Evolutionary conservation across 30 jellyfish, hydroid and myxozoan species (phyloP).

Genomic region (Pelagia noctiluca): DNA sequence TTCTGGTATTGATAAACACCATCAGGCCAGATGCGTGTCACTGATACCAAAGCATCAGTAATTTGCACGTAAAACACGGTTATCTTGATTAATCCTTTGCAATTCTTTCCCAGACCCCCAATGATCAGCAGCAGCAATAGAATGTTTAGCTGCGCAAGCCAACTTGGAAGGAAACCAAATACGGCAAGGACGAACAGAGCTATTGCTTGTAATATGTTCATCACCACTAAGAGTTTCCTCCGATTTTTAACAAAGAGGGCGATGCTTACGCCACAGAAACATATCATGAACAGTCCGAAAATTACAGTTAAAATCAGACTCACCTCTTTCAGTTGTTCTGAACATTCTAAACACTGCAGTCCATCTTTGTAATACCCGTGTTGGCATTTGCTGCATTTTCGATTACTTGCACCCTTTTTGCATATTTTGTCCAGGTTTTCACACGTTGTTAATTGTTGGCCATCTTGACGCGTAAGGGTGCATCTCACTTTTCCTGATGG

Average conservation of each 20-base stretch:
- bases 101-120: constrained; percentile 53
- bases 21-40: constrained; percentile 68
- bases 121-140: constrained; percentile 27
- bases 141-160: constrained; percentile 63
- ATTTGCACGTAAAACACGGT: constrained; percentile 65
- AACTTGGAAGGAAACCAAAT: constrained; percentile 52
- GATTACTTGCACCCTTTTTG: constrained; percentile 41
- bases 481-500: constrained; percentile 29
- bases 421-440: constrained; percentile 19
- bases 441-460: constrained; percentile 3
- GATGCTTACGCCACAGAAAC: constrained; percentile 13
- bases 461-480: not conserved
- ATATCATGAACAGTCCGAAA: constrained; percentile 2
- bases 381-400: constrained; percentile 57
- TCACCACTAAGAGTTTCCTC: constrained; percentile 11
- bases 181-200: constrained; percentile 48
- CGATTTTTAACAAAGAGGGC: constrained; percentile 14
- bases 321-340: not conserved
- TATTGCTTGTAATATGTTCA: constrained; percentile 40
- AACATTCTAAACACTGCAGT: constrained; percentile 47
- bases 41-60: constrained; percentile 49
- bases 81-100: constrained; percentile 66
- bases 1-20: constrained; percentile 28
- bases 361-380: constrained; percentile 43
- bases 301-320: not conserved